Conservation (phyloP, 2,113 vertebrate genomes). For the Pandion haliaetus region DNA sequence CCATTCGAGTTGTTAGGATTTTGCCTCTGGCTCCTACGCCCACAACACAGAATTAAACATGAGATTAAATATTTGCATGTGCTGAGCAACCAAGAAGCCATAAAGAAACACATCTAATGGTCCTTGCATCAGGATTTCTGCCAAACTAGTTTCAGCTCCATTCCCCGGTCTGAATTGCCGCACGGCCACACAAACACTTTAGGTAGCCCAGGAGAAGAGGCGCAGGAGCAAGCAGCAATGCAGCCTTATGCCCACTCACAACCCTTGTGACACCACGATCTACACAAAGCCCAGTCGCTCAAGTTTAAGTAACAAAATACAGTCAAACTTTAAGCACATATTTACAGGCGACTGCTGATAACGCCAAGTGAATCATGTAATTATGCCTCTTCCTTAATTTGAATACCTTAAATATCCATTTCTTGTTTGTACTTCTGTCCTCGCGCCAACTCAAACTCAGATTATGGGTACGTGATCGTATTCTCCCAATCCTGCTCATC, state of each 20-base stretch:
- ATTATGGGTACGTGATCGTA: background rate
- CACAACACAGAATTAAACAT: constrained; percentile 41
- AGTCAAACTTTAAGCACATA: background rate
- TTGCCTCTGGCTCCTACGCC: constrained; percentile 46
- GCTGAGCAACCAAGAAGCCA: constrained; percentile 57
- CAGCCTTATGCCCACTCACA: background rate
- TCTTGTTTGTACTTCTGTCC: background rate
- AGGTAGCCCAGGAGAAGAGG: background rate
- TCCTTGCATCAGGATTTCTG: constrained; percentile 21
- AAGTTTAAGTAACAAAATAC: background rate
- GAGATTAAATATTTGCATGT: constrained; percentile 65
- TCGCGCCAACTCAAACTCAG: background rate
- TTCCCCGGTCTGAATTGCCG: background rate
- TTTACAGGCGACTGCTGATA: background rate
- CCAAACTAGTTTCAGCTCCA: background rate
- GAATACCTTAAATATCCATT: background rate
- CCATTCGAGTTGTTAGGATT: constrained; percentile 30
- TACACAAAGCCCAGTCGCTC: background rate
- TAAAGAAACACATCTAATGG: constrained; percentile 24
- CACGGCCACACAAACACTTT: background rate
- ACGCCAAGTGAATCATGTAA: background rate
- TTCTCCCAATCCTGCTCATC: background rate
- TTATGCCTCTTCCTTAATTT: background rate
- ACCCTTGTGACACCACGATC: background rate
- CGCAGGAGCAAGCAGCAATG: background rate